Evolutionary conservation across 2,888 invertebrate genomes (phyloP).

Genomic region (Eupithecia vulgata): DNA sequence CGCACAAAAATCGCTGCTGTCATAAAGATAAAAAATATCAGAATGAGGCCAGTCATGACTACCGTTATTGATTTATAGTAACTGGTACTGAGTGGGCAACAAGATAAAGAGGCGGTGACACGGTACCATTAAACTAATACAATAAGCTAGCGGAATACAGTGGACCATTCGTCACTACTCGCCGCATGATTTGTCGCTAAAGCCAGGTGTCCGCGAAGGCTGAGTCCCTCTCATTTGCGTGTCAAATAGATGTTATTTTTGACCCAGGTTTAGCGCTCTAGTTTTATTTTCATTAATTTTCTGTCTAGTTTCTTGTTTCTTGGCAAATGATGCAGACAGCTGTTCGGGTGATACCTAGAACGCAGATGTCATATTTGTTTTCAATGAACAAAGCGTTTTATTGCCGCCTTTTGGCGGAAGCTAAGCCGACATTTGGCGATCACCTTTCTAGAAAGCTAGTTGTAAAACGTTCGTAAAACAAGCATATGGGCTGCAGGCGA

Average conservation of each 20-base stretch:
- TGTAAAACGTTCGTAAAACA: constrained; percentile 79
- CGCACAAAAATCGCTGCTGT: constrained; percentile 6
- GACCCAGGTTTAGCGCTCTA: constrained; percentile 38
- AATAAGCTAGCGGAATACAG: constrained; percentile 30
- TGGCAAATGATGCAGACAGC: constrained; percentile 33
- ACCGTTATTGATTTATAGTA: constrained; percentile 21
- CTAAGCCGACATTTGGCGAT: constrained; percentile 67
- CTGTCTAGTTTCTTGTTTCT: constrained; percentile 16
- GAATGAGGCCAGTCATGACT: constrained; percentile 6
- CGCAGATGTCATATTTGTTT: constrained; percentile 50
- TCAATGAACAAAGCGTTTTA: constrained; percentile 58
- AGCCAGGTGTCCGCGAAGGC: constrained; percentile 59
- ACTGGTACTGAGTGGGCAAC: constrained; percentile 35
- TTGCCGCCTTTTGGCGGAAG: constrained; percentile 60
- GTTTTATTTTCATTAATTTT: constrained; percentile 30
- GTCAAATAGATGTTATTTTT: constrained; percentile 60
- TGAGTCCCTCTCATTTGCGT: constrained; percentile 56
- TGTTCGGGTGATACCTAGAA: constrained; percentile 25
- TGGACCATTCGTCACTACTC: constrained; percentile 43
- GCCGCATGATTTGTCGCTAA: constrained; percentile 47
- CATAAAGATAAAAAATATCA: not conserved
- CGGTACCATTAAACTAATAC: constrained; percentile 42
- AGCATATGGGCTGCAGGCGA: constrained; percentile 67
- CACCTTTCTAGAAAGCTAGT: constrained; percentile 79
- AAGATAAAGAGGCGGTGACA: constrained; percentile 44